Percentiles rank a stretch among this genome's conserved stretches.
phyloP scores from a whole-genome alignment of 1,140 invertebrate genomes.

The Diorhabda carinulata region DNA sequence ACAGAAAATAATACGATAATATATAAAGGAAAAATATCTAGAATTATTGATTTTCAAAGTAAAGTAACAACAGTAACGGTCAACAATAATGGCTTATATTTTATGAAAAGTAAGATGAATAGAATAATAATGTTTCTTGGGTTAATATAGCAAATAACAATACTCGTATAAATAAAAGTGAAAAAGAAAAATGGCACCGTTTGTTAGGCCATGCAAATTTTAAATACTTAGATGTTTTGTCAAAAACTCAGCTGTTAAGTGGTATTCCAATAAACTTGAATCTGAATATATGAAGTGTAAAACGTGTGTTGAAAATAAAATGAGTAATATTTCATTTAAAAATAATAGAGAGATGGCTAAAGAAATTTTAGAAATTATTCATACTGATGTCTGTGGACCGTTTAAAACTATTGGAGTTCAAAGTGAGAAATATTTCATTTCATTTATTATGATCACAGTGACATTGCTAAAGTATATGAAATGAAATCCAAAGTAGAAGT shows the following conservation, averaged over 20 bases:
- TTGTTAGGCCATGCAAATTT: slow-evolving; percentile 42
- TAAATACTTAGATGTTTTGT: slow-evolving; percentile 38
- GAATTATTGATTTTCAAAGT: slow-evolving; percentile 13
- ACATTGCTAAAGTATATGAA: slow-evolving; percentile 40
- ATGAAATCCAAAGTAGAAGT: slow-evolving; percentile 43
- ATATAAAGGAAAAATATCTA: slow-evolving; percentile 20
- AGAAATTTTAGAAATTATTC: slow-evolving; percentile 33
- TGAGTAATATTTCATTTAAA: slow-evolving; percentile 46
- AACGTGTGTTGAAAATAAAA: slow-evolving; percentile 29
- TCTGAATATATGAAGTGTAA: slow-evolving; percentile 31
- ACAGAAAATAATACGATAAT: too few species aligned
- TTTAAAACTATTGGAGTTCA: slow-evolving; percentile 39
- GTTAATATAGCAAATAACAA: slow-evolving; percentile 17
- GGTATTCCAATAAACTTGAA: slow-evolving; percentile 30
- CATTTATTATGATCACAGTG: slow-evolving; percentile 44
- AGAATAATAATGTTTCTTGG: slow-evolving; percentile 1
- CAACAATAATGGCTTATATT: slow-evolving; percentile 22
- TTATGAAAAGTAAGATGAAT: slow-evolving; percentile 15
- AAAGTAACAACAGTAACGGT: slow-evolving; percentile 21
- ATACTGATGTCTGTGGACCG: slow-evolving; percentile 34
- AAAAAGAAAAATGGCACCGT: slow-evolving; percentile 41
- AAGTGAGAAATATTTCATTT: slow-evolving; percentile 36
- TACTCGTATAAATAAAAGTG: slow-evolving; percentile 8
- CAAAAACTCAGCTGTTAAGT: slow-evolving; percentile 35
- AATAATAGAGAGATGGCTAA: slow-evolving; percentile 32